Evolutionary conservation across 2,888 invertebrate genomes (phyloP), one percentile per base, ranked within the genome.

Genomic region (Callinectes sapidus): DNA sequence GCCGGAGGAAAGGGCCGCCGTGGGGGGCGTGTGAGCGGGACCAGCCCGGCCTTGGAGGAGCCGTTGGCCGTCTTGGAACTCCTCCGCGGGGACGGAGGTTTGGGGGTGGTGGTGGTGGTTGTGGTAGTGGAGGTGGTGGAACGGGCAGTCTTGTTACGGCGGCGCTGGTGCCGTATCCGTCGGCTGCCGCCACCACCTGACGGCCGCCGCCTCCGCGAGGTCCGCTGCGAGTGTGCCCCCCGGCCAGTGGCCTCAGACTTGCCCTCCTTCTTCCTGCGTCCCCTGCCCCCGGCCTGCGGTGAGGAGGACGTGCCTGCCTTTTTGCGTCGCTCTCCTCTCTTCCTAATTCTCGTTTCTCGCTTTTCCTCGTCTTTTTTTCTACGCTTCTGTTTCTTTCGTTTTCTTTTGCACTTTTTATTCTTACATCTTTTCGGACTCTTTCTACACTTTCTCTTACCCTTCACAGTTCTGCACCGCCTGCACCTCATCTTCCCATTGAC

Each of bases 1-100:
- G 92, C 91, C 42, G 86, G 28, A 90, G 89, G 92, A 93, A 93
- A 93, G 92, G 92, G 92, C 92, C 77, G 88, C 66, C 42, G 61
- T 54, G 90, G 66, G 91, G 54, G 81, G 10, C 61, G 90, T 39
- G 89, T 91, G 54, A 89, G 77, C 32, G 92, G 71, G 14, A 71
- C 71, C 54, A 81, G 28, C 66, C 77, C 39, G 42, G 89, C 89
- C 86, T 55, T 42, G 32, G 39, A 61, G 23, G 92, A n/a, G 42
- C 61, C 71, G 16, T 86, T 89, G n/a, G 89, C 28, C 81, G 35
- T 61, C 92, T 85, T 92, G 55, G 54, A 28, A 54, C 89, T 42
- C 35, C 54, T 35, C 32, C 77, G 89, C 54, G 61, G 55, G 66
- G 90, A 55, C n/a, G 81, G 81, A 35, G 89, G 92, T 48, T 61